These are phyloP conservation scores for Halcyon chelicuti DNA, from an alignment of 2,797 vertebrate species.

Conservation along the genomic window DNA sequence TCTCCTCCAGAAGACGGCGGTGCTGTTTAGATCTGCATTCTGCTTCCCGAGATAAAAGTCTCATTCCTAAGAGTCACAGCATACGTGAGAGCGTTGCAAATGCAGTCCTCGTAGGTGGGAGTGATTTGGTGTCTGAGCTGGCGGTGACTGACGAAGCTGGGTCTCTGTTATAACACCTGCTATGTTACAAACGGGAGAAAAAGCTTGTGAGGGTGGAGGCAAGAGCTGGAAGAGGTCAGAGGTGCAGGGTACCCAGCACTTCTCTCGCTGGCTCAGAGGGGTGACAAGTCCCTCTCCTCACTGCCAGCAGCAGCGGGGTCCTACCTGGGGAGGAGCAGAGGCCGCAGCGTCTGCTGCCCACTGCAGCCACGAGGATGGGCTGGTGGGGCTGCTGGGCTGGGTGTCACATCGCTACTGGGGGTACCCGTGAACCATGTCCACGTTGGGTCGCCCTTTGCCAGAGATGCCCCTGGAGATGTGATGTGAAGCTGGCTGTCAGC, in stretches of 20 bases:
- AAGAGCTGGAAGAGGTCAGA: background rate
- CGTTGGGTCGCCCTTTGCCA: background rate
- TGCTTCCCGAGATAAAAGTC: slow-evolving; percentile 6
- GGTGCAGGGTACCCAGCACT: background rate
- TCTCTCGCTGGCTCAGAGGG: background rate
- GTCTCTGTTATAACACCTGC: background rate
- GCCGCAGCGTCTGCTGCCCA: background rate
- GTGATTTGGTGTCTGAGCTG: background rate
- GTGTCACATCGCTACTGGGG: background rate
- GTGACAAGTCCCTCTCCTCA: background rate
- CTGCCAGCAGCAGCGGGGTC: background rate
- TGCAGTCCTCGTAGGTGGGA: background rate
- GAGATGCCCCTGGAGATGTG: background rate
- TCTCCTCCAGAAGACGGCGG: slow-evolving; percentile 54
- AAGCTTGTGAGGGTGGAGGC: background rate
- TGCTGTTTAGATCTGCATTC: background rate
- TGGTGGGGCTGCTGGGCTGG: background rate
- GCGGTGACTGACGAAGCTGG: background rate
- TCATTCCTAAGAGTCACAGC: background rate
- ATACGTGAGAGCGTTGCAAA: background rate
- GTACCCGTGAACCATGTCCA: too few relatives aligned
- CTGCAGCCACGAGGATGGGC: background rate
- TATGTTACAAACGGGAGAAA: background rate
- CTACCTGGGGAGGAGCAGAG: background rate
- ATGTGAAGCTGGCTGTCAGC: background rate